Conservation (phyloP, 2,113 vertebrate species). For the Aramus guarauna region DNA sequence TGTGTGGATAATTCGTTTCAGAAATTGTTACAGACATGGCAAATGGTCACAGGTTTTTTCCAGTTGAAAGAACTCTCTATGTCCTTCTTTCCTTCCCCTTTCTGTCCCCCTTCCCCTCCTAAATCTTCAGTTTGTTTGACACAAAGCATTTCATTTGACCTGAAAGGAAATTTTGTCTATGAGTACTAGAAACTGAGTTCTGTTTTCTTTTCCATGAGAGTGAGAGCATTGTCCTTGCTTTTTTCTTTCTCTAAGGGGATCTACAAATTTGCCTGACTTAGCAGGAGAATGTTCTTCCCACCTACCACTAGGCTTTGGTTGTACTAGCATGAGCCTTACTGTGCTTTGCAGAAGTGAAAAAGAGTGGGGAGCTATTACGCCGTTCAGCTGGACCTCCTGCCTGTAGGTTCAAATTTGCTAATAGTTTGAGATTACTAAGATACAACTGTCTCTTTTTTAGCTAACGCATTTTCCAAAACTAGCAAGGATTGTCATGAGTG, state of each 20-base stretch:
- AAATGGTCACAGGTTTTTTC: neutral
- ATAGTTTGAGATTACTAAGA: neutral
- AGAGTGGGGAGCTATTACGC: neutral
- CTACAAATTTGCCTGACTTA: neutral
- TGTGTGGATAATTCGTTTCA: neutral
- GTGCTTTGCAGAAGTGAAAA: neutral
- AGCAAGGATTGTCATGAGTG: neutral
- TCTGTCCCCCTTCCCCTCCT: neutral
- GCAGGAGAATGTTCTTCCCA: neutral
- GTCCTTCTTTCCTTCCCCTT: neutral
- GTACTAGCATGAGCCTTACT: too few species aligned
- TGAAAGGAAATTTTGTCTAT: neutral
- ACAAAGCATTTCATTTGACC: neutral
- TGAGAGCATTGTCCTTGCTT: neutral
- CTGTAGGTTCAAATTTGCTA: neutral
- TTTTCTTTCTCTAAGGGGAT: neutral
- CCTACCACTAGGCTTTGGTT: neutral
- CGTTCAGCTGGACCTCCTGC: neutral
- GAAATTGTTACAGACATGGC: neutral
- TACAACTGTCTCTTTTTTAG: neutral
- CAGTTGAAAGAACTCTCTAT: neutral
- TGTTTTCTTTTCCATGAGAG: neutral
- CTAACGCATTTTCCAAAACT: neutral
- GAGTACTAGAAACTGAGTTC: neutral
- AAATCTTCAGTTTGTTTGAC: neutral